Base-by-base conservation (phyloP, 1,140 invertebrate species). In the Zeugodacus cucurbitae region DNA sequence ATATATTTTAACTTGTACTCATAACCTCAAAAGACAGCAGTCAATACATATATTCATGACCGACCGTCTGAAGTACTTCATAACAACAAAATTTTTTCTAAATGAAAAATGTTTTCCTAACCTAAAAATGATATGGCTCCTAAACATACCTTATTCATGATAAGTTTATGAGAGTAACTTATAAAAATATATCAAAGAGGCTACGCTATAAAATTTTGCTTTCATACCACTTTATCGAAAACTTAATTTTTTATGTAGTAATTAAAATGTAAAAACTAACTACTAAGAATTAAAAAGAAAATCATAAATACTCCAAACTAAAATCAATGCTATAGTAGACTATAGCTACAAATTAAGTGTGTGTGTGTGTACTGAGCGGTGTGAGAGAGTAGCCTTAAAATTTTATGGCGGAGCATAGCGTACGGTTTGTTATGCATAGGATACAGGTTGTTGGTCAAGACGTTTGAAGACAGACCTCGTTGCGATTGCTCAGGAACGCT, bases 271-370 rank as follows among this genome's bases (percentile, higher is more conserved):
- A 74, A 74, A 74, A 7, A 48, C n/a, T 82, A 82, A 44, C 74
- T 82, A 82, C 74, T 54, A 22, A 74, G 22, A 37, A n/a, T 74
- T 74, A 22, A 8, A 74, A 22, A 22, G 17, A 82, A 82, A 48
- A 82, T 29, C 11, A 82, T 74, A 48, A 41, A 54, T 82, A 82
- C 22, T 82, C 74, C 20, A 82, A 82, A 82, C 74, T 82, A 82
- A 54, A 82, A 82, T 10, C 22, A 82, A 82, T 6, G 58, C 74
- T 82, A 54, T 26, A 48, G 37, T n/a, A 26, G 26, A 1, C 6
- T 82, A 48, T 20, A 29, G 41, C 41, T 82, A 48, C 26, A 82
- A 82, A 26, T 48, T 48, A 48, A 41, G 74, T 48, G 74, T 17
- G 74, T 26, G 74, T 48, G 74, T 17, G 74, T 26, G 3, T 48